Evolutionary conservation across 2,888 invertebrate genomes (phyloP), one percentile per base, ranked within the genome.

Genomic region (Mythimna vitellina): DNA sequence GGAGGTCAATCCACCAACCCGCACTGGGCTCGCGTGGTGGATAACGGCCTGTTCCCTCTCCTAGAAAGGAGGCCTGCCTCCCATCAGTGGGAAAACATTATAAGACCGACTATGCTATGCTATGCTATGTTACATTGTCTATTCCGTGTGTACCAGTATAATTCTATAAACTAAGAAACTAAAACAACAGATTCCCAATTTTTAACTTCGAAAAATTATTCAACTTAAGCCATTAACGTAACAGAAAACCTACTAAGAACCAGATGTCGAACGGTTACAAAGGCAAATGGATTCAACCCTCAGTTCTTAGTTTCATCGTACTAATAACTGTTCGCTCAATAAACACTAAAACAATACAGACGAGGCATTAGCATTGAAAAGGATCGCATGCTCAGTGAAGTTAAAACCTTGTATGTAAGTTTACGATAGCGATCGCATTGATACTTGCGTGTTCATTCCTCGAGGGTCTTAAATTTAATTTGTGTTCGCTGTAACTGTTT

Each of bases 401-500:
- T 82, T 85, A 84, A 83, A 83, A 35, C 57, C 25, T 56, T 68
- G 62, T 72, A 70, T 64, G 51, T 32, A 65, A 79, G 38, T 78
- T 56, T 58, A 73, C 68, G 73, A 74, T 74, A 22, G 51, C 67
- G 70, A 83, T 80, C 72, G 63, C 67, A 72, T 77, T 74, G 73
- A 77, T 71, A 78, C 73, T 69, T 73, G 86, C 84, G 84, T 84
- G 85, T 74, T 74, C 46, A 61, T 66, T 71, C n/a, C 73, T 71
- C 42, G 54, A 82, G 56, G 70, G 63, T 71, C 63, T 73, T 67
- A 73, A 80, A 84, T 85, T 85, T 29, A 85, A 84, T 85, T 85
- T 78, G 76, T 77, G 65, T 72, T 73, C 32, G 46, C 68, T 65
- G 68, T 80, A 74, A 74, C 81, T 74, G 72, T 70, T 74, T 49